Evolutionary conservation across 2,888 invertebrate species (phyloP), one percentile per base, ranked within the genome.

Genomic region (Lithophane ornitopus): DNA sequence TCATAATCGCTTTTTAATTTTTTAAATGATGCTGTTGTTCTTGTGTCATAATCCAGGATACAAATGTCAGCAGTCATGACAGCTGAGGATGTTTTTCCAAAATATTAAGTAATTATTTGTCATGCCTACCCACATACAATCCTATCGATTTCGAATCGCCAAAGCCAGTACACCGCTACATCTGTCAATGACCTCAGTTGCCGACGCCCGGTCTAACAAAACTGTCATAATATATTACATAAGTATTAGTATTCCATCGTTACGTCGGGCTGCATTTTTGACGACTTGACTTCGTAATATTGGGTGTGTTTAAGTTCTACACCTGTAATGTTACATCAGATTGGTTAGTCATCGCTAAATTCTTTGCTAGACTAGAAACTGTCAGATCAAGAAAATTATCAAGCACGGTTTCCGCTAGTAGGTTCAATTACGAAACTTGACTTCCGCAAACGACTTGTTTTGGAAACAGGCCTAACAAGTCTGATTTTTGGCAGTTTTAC

Each of bases 201-300:
- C 54, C 72, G 68, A 70, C 71, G 74, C 59, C 28, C 68, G 46
- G 78, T 80, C 81, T 78, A 62, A 74, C 66, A 70, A 65, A 71
- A 56, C 81, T 80, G 74, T 75, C 80, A 78, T 70, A 78, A 79
- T 61, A 80, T 39, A 69, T 87, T 82, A 79, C 84, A 74, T 87
- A 85, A 87, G 12, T 59, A 74, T 62, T 54, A 39, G 8, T 52
- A 82, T 78, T 63, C 28, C 9, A 49, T 61, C 46, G 69, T 86
- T 85, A 75, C 74, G 67, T 80, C 75, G 80, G n/a, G 19, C 19
- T 75, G 67, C 85, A 72, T 74, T 78, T 54, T 78, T 70, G 22
- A 70, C 26, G 54, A 52, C 26, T 28, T 61, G 46, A 16, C 58
- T 46, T 34, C 62, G 58, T 54, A 62, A 75, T 70, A 34, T 58